Conservation (phyloP, 1,140 invertebrate species). For the Condylostylus longicornis region DNA sequence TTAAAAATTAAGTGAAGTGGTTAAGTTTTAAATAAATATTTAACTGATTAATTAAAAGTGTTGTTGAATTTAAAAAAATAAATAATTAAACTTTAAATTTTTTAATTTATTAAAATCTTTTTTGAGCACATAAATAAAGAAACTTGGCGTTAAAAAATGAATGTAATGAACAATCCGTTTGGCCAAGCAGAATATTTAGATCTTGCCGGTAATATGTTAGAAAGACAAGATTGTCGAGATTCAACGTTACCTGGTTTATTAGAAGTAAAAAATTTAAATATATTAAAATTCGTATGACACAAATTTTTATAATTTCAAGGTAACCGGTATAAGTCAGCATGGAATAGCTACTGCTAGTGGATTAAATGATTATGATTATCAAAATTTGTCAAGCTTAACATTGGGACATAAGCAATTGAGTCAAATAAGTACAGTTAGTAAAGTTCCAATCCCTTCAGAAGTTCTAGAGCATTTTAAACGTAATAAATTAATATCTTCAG, state of each 20-base stretch:
- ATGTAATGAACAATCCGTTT: too few species aligned
- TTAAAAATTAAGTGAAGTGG: too few species aligned
- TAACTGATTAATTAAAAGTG: too few species aligned
- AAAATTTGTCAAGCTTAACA: conserved; percentile 49
- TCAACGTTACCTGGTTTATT: conserved; percentile 20
- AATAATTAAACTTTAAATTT: too few species aligned
- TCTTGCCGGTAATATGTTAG: conserved; percentile 26
- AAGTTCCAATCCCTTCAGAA: conserved; percentile 78
- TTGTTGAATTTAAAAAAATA: too few species aligned
- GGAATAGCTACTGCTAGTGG: conserved; percentile 49
- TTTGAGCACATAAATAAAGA: too few species aligned
- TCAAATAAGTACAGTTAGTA: conserved; percentile 65
- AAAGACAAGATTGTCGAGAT: conserved; percentile 21
- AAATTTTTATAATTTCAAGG: conserved; percentile 7
- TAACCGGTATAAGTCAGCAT: conserved; percentile 28
- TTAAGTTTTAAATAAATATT: too few species aligned
- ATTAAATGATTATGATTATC: conserved; percentile 79
- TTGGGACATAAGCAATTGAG: conserved; percentile 47
- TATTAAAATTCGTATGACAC: background rate
- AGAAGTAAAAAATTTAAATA: conserved; percentile 13
- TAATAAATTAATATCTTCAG: conserved; percentile 37
- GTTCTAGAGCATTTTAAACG: conserved; percentile 86
- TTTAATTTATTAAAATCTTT: too few species aligned
- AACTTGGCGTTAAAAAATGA: too few species aligned
- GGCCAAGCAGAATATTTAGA: conserved; percentile 5